Evolutionary conservation across 2,888 invertebrate species (phyloP), one percentile per base, ranked within the genome.

Genomic region (Noctua janthina): DNA sequence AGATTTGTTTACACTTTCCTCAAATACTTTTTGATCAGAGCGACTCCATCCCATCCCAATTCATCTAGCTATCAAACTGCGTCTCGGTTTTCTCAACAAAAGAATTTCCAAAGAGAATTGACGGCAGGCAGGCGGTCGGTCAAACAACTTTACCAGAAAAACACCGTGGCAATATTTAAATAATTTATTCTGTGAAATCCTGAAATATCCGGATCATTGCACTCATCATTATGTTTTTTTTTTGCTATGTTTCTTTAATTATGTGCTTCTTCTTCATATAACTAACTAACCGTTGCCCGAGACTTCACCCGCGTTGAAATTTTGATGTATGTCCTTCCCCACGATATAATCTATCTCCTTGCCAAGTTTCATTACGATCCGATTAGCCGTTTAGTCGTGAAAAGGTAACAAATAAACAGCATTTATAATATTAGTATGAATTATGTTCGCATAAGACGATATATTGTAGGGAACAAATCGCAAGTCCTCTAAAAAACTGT

Each of bases 101-200:
- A 74, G 62, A 23, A n/a, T 43, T n/a, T 23, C 20, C 46, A 20
- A 49, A 49, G 17, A 46, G 23, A 29, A 15, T 54, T 75, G 75
- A 75, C 74, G n/a, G 67, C 79, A 54, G n/a, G 29, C 17, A 29
- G 8, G 1, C 17, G 29, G 15, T 20, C 20, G 17, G 23, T 35
- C 54, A 79, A 39, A 56, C 35, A 79, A 74, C 23, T 74, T 23
- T 43, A 20, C 7, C 29, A 56, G 20, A 43, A 4, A 68, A 46
- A 68, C n/a, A 68, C 35, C 35, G 46, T 7, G 15, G 43, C 35
- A 43, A 29, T 51, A n/a, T 20, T 7, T 29, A 17, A 17, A 64
- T 23, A 29, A 54, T 1, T 54, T 64, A 8, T 51, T 49, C 1
- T 59, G 1, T 46, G 17, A 46, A 68, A 68, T 46, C n/a, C 46